phyloP scores from a whole-genome alignment of 2,888 invertebrate genomes.

The Heliconius hortense region DNA sequence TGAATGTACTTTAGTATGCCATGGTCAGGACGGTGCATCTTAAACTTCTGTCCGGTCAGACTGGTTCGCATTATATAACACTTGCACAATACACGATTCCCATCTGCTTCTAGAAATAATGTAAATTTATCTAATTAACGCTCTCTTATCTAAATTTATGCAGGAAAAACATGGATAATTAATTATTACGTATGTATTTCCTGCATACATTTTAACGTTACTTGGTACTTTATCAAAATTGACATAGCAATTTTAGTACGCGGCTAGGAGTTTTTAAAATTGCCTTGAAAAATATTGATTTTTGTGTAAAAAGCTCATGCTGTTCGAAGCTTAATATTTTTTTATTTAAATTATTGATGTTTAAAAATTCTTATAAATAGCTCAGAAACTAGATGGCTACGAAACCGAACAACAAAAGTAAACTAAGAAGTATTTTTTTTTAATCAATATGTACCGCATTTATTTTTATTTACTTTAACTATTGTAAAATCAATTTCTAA shows the following conservation, averaged over 20 bases:
- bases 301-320: not conserved
- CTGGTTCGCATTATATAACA: slow-evolving; percentile 24
- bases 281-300: not conserved
- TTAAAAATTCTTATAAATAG: not conserved
- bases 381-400: not conserved
- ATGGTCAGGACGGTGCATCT: slow-evolving; percentile 20
- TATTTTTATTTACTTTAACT: not conserved
- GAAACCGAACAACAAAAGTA: not conserved
- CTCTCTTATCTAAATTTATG: slow-evolving; percentile 5
- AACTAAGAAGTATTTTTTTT: too few species aligned
- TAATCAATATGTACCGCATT: not conserved
- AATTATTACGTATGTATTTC: not conserved
- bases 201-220: not conserved
- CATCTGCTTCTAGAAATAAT: slow-evolving; percentile 17
- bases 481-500: not conserved
- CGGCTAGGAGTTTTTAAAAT: not conserved
- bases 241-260: not conserved
- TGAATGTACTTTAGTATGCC: slow-evolving; percentile 23
- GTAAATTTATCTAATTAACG: slow-evolving; percentile 24
- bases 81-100: slow-evolving; percentile 16
- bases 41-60: not conserved
- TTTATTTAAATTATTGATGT: too few species aligned
- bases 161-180: slow-evolving; percentile 9
- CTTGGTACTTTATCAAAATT: not conserved
- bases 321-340: too few species aligned